These are phyloP conservation scores for Psittacus erithacus DNA, from an alignment of 2,113 vertebrate species.

Conservation along the genomic window DNA sequence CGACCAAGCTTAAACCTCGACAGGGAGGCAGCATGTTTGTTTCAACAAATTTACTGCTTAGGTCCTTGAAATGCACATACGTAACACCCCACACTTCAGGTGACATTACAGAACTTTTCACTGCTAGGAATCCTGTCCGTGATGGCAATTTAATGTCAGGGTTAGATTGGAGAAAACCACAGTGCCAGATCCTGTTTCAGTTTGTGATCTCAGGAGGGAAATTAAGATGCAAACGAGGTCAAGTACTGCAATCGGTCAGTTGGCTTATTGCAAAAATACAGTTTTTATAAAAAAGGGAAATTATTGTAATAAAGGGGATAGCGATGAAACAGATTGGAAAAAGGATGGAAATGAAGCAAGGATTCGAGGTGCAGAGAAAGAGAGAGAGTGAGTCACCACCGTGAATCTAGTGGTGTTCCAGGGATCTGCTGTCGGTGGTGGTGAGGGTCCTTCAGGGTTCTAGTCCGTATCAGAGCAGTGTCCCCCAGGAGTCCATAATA, in stretches of 20 bases:
- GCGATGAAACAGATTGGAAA: background rate
- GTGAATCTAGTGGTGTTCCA: background rate
- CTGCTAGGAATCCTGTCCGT: too few species aligned
- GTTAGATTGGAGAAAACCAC: background rate
- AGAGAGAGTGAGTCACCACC: background rate
- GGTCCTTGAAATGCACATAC: too few species aligned
- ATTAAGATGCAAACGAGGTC: background rate
- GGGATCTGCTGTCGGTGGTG: background rate
- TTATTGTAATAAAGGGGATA: background rate
- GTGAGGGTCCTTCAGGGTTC: background rate
- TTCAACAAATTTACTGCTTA: too few species aligned
- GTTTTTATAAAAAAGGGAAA: background rate
- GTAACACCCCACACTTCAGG: too few species aligned
- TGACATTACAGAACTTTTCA: too few species aligned
- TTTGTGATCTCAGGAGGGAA: background rate
- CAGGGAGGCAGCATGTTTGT: too few species aligned
- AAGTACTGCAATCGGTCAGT: background rate
- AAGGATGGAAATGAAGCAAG: background rate
- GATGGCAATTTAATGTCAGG: background rate
- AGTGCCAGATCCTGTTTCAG: background rate
- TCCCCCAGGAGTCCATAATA: background rate
- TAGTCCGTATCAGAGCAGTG: background rate
- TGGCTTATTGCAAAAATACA: background rate
- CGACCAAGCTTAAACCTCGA: too few species aligned
- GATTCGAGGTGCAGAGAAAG: background rate